Evolutionary conservation across 1,140 invertebrate species (phyloP).

Genomic region (fruit fly (Drosophila melanogaster)): DNA sequence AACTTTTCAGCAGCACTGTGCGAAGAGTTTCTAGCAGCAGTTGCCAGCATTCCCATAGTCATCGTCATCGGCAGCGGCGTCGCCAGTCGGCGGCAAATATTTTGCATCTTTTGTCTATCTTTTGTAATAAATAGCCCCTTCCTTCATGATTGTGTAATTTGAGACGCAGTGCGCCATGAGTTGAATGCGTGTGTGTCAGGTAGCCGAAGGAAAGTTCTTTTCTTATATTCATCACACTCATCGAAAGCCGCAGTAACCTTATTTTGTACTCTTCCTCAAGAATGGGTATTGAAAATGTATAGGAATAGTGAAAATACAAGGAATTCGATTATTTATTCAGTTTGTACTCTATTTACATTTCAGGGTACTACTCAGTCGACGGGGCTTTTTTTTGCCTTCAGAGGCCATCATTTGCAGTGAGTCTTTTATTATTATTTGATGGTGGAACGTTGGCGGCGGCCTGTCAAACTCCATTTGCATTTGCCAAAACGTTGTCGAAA

Average conservation of each 20-base stretch:
- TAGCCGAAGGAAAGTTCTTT: conserved; percentile 46
- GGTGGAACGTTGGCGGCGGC: conserved; percentile 23
- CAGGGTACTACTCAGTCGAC: conserved; percentile 17
- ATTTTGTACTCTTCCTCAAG: conserved; percentile 13
- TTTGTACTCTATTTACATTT: background rate
- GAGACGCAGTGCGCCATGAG: conserved; percentile 30
- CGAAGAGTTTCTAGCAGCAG: conserved; percentile 34
- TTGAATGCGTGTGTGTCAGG: conserved; percentile 34
- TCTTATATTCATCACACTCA: conserved; percentile 67
- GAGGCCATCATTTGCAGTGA: conserved; percentile 12
- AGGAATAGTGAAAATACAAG: background rate
- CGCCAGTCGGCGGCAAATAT: conserved; percentile 56
- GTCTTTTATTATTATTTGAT: conserved; percentile 72
- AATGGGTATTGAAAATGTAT: background rate
- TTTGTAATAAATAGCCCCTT: conserved; percentile 71
- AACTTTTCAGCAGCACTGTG: conserved; percentile 67
- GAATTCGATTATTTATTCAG: no score
- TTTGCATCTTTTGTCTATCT: conserved; percentile 77
- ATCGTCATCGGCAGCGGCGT: conserved; percentile 18
- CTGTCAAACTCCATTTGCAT: conserved; percentile 80
- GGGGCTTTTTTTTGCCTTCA: background rate
- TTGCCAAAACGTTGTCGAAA: conserved; percentile 73
- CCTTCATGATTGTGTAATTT: conserved; percentile 60
- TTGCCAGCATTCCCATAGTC: conserved; percentile 69
- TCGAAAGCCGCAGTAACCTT: conserved; percentile 65